A percentile compares a stretch with the other conserved stretches of the same genome.
Evolutionary conservation across 2,797 vertebrate species (phyloP).

Genomic region (Alca torda): DNA sequence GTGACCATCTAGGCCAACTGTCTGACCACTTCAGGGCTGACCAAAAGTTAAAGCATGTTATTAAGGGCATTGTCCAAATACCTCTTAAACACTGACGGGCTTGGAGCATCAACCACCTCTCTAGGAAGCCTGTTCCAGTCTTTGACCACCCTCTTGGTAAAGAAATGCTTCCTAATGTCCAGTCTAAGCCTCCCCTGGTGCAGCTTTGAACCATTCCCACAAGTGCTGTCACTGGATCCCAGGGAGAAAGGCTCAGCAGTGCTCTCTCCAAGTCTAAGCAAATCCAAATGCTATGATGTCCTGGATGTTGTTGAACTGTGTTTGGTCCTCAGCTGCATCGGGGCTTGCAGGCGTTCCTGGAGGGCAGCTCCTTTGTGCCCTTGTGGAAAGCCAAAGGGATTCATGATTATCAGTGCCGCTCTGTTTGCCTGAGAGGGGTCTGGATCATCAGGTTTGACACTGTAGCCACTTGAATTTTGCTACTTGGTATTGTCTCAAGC

Average conservation of each 20-base stretch:
- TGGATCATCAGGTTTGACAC: not conserved
- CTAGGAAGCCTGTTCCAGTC: not conserved
- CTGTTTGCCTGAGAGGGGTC: not conserved
- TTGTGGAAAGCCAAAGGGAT: not conserved
- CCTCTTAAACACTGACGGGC: not conserved
- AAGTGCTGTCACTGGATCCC: not conserved
- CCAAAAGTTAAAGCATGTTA: not conserved
- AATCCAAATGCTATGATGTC: not conserved
- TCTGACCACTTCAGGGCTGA: not conserved
- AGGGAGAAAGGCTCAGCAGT: not conserved
- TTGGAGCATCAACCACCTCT: not conserved
- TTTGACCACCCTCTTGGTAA: not conserved
- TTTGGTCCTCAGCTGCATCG: not conserved
- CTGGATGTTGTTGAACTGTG: not conserved
- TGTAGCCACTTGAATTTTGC: not conserved
- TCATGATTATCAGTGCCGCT: not conserved
- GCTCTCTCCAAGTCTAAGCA: not conserved
- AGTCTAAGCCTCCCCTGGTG: not conserved
- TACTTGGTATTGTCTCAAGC: not conserved
- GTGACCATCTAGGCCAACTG: not conserved
- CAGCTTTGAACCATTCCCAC: not conserved
- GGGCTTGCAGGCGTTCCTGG: not conserved
- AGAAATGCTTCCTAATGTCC: not conserved
- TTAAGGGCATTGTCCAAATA: not conserved
- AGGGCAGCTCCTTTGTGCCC: not conserved